Evolutionary conservation across 35 echinoderm and acorn worm genomes (phyloP), one percentile per base, ranked within the genome.

Genomic region (Ophiothrix spiculata): DNA sequence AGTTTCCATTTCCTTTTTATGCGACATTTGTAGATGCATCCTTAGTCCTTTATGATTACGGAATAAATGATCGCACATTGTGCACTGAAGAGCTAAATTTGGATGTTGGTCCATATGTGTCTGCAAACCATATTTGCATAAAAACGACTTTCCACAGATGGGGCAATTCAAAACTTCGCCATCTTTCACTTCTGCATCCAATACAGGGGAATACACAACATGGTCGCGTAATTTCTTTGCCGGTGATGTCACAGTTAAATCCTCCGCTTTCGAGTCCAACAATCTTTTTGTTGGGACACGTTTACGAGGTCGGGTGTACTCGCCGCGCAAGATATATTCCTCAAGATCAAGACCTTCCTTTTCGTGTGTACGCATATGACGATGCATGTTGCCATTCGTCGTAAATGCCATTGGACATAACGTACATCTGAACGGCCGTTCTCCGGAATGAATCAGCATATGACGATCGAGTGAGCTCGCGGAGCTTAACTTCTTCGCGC

Each of bases 401-500:
- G 96, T 99, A 45, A 99, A 99, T 33, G 96, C 87, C 92, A 94
- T 93, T 6, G 86, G 69, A 35, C 96, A 99, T 32, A 99, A 80
- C 0, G 88, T 89, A 88, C 96, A 99, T 38, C 84, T 94, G 56
- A 94, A 94, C 1, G 96, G 96, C 11, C 96, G 76, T 75, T 99
- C 96, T 25, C 96, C 96, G 19, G 96, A 99, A 79, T 99, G 96
- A 54, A 99, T 93, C 41, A 99, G 74, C 96, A 99, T 99, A 79
- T 99, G 96, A 33, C 96, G 89, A 73, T 99, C 96, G 60, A 99
- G 38, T 11, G 96, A 99, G 54, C 96, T 99, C 1, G 89, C 85
- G 11, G 96, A 99, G 83, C 96, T 99, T 15, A 99, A 84, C 33
- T 91, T 99, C 86, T 94, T 94, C 6, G 89, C 87, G 37, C 96